phyloP scores from a whole-genome alignment of 2,888 invertebrate species.

The Orthosia incerta region DNA sequence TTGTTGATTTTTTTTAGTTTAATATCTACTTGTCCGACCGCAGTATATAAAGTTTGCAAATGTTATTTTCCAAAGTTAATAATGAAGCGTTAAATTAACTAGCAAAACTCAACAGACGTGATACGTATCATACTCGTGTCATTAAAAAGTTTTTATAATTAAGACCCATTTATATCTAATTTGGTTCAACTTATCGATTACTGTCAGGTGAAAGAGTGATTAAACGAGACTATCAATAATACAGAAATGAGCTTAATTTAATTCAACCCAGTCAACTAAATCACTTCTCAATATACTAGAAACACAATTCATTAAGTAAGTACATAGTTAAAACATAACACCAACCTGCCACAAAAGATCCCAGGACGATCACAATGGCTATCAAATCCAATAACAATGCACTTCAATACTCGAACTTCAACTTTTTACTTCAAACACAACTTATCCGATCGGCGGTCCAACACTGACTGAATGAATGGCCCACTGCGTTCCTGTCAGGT shows the following conservation, averaged over 20 bases:
- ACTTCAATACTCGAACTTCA: slow-evolving; percentile 19
- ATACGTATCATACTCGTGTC: background rate
- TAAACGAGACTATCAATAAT: no score
- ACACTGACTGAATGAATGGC: slow-evolving; percentile 68
- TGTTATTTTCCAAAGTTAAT: background rate
- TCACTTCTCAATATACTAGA: slow-evolving; percentile 1
- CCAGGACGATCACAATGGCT: slow-evolving; percentile 54
- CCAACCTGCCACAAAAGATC: slow-evolving; percentile 63
- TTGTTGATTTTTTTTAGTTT: background rate
- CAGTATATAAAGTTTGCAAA: background rate
- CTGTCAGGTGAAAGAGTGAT: no score
- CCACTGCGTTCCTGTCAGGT: slow-evolving; percentile 37
- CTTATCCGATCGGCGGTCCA: slow-evolving; percentile 51
- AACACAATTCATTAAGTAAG: background rate
- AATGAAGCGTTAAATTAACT: background rate
- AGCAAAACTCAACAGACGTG: background rate
- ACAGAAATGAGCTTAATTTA: no score
- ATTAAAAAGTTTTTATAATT: no score
- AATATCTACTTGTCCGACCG: background rate
- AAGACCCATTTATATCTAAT: no score
- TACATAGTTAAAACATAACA: slow-evolving; percentile 37
- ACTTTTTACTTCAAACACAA: slow-evolving; percentile 43
- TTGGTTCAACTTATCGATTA: no score
- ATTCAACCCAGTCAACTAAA: no score
- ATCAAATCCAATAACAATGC: slow-evolving; percentile 59